Conservation (phyloP, 2,797 vertebrate species). For the Sebastes taczanowskii region DNA sequence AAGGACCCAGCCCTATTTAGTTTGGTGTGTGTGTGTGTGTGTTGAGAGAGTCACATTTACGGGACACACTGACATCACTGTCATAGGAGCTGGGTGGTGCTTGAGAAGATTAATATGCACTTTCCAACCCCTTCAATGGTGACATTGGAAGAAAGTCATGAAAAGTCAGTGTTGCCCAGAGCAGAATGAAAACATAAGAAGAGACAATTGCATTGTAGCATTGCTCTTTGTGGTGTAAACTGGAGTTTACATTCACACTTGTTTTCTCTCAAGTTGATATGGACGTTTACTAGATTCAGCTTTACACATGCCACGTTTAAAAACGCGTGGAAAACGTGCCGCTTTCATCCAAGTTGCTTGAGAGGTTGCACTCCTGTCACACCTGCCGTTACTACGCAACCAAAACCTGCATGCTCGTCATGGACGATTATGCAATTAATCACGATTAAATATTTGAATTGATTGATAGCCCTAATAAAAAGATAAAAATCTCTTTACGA, state of each 20-base stretch:
- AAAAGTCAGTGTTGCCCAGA: neutral
- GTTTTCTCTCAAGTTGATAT: neutral
- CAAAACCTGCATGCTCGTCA: too few species aligned
- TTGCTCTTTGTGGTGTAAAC: neutral
- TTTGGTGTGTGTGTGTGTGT: neutral
- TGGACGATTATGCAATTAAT: too few species aligned
- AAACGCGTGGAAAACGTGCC: too few species aligned
- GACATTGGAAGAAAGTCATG: neutral
- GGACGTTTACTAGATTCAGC: neutral
- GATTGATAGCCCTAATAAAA: neutral
- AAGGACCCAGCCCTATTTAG: neutral
- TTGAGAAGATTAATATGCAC: conserved; percentile 17
- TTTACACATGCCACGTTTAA: too few species aligned
- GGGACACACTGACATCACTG: conserved; percentile 19
- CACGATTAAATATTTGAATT: too few species aligned
- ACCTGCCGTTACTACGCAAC: too few species aligned
- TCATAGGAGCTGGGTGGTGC: conserved; percentile 29
- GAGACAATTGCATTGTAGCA: neutral
- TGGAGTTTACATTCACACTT: neutral
- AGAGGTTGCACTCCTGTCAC: too few species aligned
- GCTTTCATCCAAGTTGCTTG: too few species aligned
- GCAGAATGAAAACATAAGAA: neutral
- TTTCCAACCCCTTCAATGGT: neutral
- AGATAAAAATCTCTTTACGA: neutral
- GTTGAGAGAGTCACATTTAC: neutral